Conservation (phyloP, 2,113 vertebrate genomes). For the Datnioides undecimradiatus region DNA sequence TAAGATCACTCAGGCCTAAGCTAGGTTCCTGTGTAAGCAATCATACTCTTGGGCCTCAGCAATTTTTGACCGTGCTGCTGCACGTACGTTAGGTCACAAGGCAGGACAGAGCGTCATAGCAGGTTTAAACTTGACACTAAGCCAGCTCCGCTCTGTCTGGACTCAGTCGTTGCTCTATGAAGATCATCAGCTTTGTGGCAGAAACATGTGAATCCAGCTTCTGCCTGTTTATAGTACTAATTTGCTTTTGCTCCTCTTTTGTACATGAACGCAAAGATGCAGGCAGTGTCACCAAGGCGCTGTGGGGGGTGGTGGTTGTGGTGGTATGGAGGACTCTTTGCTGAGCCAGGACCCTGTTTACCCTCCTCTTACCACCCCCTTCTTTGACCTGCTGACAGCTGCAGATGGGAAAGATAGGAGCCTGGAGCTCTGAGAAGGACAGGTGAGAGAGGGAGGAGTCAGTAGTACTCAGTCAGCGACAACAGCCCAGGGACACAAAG, state of each 20-base stretch:
- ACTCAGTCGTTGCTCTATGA: background rate
- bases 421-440: constrained; percentile 74
- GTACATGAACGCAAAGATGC: constrained; percentile 14
- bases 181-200: constrained; percentile 3
- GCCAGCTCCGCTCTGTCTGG: background rate
- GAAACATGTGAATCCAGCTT: constrained; percentile 34
- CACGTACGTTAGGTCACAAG: constrained; percentile 47
- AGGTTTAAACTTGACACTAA: constrained; percentile 43
- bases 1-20: constrained; percentile 21
- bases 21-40: constrained; percentile 33
- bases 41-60: constrained; percentile 23
- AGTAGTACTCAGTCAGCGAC: constrained; percentile 57
- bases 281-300: constrained; percentile 45
- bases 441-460: constrained; percentile 80
- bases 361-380: constrained; percentile 68
- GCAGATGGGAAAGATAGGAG: constrained; percentile 81
- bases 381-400: constrained; percentile 83
- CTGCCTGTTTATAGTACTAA: background rate
- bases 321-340: constrained; percentile 63
- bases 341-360: constrained; percentile 79
- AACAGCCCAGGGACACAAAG: constrained; percentile 67
- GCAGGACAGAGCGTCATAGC: constrained; percentile 21
- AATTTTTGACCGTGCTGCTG: constrained; percentile 50
- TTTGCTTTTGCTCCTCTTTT: constrained; percentile 7
- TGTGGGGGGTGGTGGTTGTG: constrained; percentile 15